Conservation (phyloP, 2,888 invertebrate species). For the Drosophila borealis region DNA sequence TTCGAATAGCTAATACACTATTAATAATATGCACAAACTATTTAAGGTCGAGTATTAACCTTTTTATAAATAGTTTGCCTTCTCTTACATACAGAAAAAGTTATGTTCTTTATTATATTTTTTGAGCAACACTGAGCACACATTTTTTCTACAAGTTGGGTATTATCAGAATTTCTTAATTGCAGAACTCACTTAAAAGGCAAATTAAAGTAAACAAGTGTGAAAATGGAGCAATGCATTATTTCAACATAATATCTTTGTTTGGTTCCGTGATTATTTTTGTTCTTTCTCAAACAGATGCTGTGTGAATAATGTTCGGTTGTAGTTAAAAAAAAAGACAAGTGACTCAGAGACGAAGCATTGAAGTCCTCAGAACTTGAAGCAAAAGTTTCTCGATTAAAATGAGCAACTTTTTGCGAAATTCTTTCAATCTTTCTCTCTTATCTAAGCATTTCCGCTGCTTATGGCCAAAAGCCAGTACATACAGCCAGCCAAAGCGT, state of each 20-base stretch:
- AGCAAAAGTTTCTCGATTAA: constrained; percentile 74
- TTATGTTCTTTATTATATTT: too few species aligned
- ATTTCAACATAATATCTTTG: neutral
- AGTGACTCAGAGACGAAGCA: constrained; percentile 25
- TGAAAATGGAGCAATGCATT: neutral
- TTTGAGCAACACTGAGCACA: too few species aligned
- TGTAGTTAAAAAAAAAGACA: constrained; percentile 24
- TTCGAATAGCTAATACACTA: too few species aligned
- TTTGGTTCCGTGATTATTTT: constrained; percentile 31
- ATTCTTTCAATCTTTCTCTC: constrained; percentile 35
- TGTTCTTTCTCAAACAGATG: constrained; percentile 14
- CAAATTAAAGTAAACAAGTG: constrained; percentile 29
- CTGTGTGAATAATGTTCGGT: constrained; percentile 14
- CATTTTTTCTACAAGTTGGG: neutral
- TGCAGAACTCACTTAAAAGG: neutral
- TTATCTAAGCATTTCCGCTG: constrained; percentile 73
- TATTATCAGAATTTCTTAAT: neutral
- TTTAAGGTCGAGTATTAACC: too few species aligned
- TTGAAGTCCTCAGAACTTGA: constrained; percentile 37
- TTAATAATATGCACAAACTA: too few species aligned
- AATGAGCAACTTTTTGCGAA: constrained; percentile 70
- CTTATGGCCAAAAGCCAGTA: constrained; percentile 52
- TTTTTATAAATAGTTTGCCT: too few species aligned
- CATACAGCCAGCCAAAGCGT: constrained; percentile 17
- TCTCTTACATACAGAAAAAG: too few species aligned